Evolutionary conservation across 2,888 invertebrate genomes (phyloP).

Genomic region (Chrysolina oricalcia): DNA sequence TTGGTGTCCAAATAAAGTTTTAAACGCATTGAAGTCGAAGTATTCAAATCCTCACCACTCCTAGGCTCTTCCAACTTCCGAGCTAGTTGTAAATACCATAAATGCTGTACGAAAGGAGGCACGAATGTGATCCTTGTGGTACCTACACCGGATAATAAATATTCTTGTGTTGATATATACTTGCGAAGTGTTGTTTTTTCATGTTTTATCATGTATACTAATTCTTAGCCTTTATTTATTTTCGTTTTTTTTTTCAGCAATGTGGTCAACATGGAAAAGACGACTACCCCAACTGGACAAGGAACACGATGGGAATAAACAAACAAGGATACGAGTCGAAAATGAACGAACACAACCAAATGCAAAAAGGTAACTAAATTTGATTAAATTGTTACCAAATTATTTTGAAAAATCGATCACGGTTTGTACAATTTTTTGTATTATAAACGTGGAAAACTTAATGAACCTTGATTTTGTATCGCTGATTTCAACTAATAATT

Average conservation of each 20-base stretch:
- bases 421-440: neutral
- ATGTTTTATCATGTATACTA: neutral
- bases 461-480: too few relatives aligned
- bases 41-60: too few relatives aligned
- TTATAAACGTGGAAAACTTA: too few relatives aligned
- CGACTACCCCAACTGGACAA: conserved; percentile 74
- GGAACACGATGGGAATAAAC: conserved; percentile 73
- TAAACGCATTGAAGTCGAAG: too few relatives aligned
- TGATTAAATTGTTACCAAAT: neutral
- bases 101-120: too few relatives aligned
- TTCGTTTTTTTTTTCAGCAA: conserved; percentile 68
- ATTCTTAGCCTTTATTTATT: neutral
- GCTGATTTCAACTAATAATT: neutral
- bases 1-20: too few relatives aligned
- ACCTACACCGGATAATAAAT: too few relatives aligned
- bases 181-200: too few relatives aligned
- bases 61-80: too few relatives aligned
- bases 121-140: too few relatives aligned
- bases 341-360: conserved; percentile 74
- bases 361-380: conserved; percentile 73
- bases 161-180: too few relatives aligned
- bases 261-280: conserved; percentile 74
- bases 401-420: neutral
- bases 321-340: conserved; percentile 76
- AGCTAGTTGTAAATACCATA: too few relatives aligned